Evolutionary conservation across 2,888 invertebrate species (phyloP).

Genomic region (Sycophila texana): DNA sequence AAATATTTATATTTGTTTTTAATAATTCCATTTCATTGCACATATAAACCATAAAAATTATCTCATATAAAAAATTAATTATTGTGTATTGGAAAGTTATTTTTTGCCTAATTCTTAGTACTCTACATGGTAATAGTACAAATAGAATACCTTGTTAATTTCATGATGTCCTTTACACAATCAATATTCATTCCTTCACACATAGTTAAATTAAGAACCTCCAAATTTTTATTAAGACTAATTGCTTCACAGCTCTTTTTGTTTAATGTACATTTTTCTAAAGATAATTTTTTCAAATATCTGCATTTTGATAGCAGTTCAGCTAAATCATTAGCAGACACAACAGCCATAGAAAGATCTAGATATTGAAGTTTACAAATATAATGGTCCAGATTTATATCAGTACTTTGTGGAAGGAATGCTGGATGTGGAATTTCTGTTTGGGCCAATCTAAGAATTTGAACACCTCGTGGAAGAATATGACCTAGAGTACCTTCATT

Average conservation of each 20-base stretch:
- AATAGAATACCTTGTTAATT: constrained; percentile 72
- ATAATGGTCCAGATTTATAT: constrained; percentile 73
- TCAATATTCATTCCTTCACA: constrained; percentile 82
- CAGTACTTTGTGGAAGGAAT: constrained; percentile 73
- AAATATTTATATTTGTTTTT: background rate
- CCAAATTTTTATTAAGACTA: constrained; percentile 82
- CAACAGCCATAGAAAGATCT: constrained; percentile 89
- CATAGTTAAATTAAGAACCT: constrained; percentile 91
- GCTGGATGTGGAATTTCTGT: constrained; percentile 83
- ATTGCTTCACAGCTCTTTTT: constrained; percentile 82
- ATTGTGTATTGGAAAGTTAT: background rate
- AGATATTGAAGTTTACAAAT: constrained; percentile 85
- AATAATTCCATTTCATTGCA: background rate
- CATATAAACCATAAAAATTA: background rate
- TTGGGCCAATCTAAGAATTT: constrained; percentile 86
- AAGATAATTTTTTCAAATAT: constrained; percentile 86
- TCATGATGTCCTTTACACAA: constrained; percentile 81
- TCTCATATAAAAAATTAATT: background rate
- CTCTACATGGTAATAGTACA: background rate
- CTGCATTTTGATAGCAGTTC: constrained; percentile 82
- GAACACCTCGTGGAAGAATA: constrained; percentile 86
- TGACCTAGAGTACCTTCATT: constrained; percentile 83
- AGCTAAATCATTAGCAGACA: constrained; percentile 79
- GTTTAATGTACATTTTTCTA: constrained; percentile 86
- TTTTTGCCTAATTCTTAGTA: background rate